Base-by-base conservation (phyloP, 2,113 vertebrate genomes). In the Tetrax tetrax region DNA sequence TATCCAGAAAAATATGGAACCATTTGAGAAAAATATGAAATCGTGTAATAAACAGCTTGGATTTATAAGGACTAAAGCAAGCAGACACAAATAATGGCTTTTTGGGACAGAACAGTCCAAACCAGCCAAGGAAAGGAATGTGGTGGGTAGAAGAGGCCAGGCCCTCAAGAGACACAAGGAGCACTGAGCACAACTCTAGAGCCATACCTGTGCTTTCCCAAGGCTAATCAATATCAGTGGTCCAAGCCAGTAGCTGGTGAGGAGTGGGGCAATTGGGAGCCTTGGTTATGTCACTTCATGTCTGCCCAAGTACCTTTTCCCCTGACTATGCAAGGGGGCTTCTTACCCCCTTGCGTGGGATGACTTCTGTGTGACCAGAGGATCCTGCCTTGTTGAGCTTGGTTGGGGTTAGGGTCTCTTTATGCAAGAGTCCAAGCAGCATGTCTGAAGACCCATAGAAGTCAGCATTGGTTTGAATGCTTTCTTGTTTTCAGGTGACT, bases 11-110 rank as follows among this genome's bases (percentile, higher is more conserved):
- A 95, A 84, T 79, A 89, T 16, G 53, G 86, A 93, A 38, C 41
- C 38, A 53, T 91, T 75, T 87, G 91, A 96, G 86, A 93, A 60
- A 82, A 90, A 89, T 81, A 79, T 83, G 92, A 94, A 93, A 56
- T 79, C 27, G 35, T 91, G 65, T 48, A 95, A 92, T 92, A 95
- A 96, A 80, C 95, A 95, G 69, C 77, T 91, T 54, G 53, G 57
- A 75, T 93, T 93, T 96, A 72, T 35, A 79, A 50, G 38, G 27
- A 25, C 57, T 82, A 61, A 90, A 81, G 29, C 17, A 71, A 93
- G 61, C 70, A 91, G 68, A 68, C 14, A 27, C 13, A 87, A 83
- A 10, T 20, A 45, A 79, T 66, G 31, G 24, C 12, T 94, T 93
- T 94, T 69, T n/a, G 75, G 37, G 75, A 51, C 41, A 63, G 63